These are phyloP conservation scores for Prionchulus punctatus DNA, from an alignment of 2,888 invertebrate genomes.

Conservation along the genomic window DNA sequence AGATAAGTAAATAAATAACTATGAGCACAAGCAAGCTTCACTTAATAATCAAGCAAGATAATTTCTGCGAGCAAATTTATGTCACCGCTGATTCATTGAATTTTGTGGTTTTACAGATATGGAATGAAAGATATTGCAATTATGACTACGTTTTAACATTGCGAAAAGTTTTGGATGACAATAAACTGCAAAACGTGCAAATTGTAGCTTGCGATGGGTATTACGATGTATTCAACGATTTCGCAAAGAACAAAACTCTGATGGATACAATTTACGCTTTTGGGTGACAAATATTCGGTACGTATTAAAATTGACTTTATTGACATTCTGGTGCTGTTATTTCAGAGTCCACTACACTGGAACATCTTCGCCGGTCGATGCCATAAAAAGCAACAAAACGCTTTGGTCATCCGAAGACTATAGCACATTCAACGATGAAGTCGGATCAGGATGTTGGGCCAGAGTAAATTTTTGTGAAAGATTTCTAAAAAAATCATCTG, in stretches of 20 bases:
- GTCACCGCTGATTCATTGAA: no score
- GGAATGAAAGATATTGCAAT: slow-evolving; percentile 32
- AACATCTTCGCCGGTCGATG: slow-evolving; percentile 17
- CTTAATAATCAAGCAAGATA: no score
- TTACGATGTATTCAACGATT: background rate
- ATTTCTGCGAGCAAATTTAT: no score
- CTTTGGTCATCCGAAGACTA: slow-evolving; percentile 37
- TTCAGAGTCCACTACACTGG: slow-evolving; percentile 28
- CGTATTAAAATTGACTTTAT: no score
- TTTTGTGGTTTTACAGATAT: no score
- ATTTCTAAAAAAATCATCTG: no score
- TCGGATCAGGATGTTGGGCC: slow-evolving; percentile 37
- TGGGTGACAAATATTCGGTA: no score
- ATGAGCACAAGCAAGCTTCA: no score
- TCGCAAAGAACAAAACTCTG: slow-evolving; percentile 12
- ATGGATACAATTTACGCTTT: slow-evolving; percentile 28
- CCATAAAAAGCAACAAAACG: slow-evolving; percentile 26
- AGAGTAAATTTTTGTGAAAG: no score
- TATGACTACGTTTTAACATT: slow-evolving; percentile 23
- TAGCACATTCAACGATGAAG: slow-evolving; percentile 33
- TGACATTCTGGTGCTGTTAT: no score
- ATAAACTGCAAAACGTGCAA: slow-evolving; percentile 22
- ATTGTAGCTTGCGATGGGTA: slow-evolving; percentile 33
- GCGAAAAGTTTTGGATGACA: slow-evolving; percentile 19
- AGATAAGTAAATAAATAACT: no score